These are phyloP conservation scores for Sebastiscus albofasciatus DNA, from an alignment of 2,797 vertebrate species.

Conservation along the genomic window DNA sequence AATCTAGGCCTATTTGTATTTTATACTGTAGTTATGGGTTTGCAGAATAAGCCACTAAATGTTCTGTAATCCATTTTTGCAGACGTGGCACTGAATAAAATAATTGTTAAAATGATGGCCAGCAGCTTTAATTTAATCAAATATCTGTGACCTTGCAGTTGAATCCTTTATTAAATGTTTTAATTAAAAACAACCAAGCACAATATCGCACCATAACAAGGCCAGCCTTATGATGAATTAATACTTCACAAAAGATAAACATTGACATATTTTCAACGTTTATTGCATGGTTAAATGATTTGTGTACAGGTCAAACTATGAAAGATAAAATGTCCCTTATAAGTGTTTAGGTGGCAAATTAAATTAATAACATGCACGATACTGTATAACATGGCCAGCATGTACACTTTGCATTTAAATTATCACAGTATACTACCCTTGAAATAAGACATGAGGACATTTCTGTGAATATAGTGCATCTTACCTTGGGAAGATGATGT, in stretches of 20 bases:
- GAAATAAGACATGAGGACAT: constrained; percentile 59
- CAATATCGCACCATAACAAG: not conserved
- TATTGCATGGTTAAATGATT: constrained; percentile 55
- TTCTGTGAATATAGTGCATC: constrained; percentile 44
- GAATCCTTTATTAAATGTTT: not conserved
- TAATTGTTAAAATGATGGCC: not conserved
- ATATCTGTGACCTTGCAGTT: not conserved
- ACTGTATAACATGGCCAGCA: constrained; percentile 79
- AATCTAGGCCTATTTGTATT: not conserved
- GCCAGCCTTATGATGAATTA: constrained; percentile 1
- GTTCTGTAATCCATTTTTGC: not conserved
- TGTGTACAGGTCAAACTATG: constrained; percentile 43
- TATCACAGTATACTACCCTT: constrained; percentile 48
- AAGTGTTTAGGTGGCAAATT: constrained; percentile 59
- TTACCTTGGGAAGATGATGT: constrained; percentile 62
- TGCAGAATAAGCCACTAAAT: not conserved
- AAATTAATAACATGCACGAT: constrained; percentile 59
- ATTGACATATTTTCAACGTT: constrained; percentile 9
- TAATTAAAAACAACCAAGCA: not conserved
- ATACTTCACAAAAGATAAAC: not conserved
- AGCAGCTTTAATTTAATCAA: not conserved
- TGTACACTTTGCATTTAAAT: constrained; percentile 71
- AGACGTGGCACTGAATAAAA: not conserved
- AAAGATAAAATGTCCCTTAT: constrained; percentile 23
- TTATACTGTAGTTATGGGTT: not conserved